These are phyloP conservation scores for Epicauta chinensis DNA, from an alignment of 1,140 invertebrate genomes.

Conservation along the genomic window DNA sequence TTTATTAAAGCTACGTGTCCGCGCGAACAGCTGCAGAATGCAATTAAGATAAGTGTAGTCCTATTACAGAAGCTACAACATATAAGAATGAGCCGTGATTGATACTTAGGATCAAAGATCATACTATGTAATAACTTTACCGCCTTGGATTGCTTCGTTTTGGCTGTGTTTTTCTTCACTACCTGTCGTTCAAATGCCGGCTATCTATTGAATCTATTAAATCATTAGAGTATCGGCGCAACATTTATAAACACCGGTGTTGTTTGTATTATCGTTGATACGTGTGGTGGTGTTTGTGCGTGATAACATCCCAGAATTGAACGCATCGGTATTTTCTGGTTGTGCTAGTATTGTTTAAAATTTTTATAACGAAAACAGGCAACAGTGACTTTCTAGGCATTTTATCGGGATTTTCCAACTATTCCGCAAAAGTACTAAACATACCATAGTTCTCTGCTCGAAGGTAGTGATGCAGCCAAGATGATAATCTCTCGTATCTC, in stretches of 20 bases:
- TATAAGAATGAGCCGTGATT: slow-evolving; percentile 9
- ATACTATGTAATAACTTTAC: slow-evolving; percentile 21
- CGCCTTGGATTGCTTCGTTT: slow-evolving; percentile 12
- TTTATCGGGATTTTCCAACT: too few species aligned
- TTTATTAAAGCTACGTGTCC: neutral
- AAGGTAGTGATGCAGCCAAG: too few species aligned
- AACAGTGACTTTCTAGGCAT: too few species aligned
- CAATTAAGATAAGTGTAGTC: slow-evolving; percentile 26
- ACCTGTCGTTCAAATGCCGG: neutral
- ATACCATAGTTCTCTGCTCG: too few species aligned
- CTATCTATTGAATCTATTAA: neutral
- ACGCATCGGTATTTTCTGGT: slow-evolving; percentile 10
- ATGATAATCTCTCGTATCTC: too few species aligned
- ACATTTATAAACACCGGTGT: neutral
- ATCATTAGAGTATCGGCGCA: neutral
- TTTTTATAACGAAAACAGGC: too few species aligned
- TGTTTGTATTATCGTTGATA: too few species aligned
- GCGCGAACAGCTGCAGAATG: slow-evolving; percentile 12
- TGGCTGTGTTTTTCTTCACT: too few species aligned
- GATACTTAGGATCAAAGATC: slow-evolving; percentile 23
- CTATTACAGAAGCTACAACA: slow-evolving; percentile 20
- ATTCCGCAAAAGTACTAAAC: too few species aligned
- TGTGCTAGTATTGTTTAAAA: too few species aligned
- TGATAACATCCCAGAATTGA: slow-evolving; percentile 17
- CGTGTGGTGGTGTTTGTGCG: slow-evolving; percentile 13